Base-by-base conservation (phyloP, 1,140 invertebrate genomes). In the Prorops nasuta region DNA sequence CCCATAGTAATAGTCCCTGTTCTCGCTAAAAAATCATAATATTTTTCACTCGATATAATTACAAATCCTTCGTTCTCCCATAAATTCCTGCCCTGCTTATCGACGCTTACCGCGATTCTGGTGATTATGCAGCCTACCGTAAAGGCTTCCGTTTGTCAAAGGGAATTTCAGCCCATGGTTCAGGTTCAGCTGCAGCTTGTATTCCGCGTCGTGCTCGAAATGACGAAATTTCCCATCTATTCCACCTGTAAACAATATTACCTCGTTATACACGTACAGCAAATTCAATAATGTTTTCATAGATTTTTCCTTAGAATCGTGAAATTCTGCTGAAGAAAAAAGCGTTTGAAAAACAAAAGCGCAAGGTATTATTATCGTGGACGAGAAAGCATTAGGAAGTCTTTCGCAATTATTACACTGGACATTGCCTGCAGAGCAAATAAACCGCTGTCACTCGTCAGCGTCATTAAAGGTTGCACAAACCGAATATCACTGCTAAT, bases 71-170 rank as follows among this genome's bases (percentile, higher is more conserved):
- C 6, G 17, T 36, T 36, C 17, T 3, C 10, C 8, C 22, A 1
- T 16, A 28, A 28, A 6, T 28, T 28, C 24, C 24, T 28, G n/a
- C n/a, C n/a, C n/a, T n/a, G n/a, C n/a, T 28, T 28, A 4, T 4
- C 24, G 24, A 28, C 10, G 19, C 59, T 55, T 52, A 66, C 71
- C 66, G 66, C 71, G 66, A 51, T 64, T 72, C 40, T 71, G 72
- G 40, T 73, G 71, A 60, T 64, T 74, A 50, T 71, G 72, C 54
- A 74, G 56, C 37, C 71, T 47, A n/a, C 71, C 72, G 56, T 81
- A 81, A 22, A 80, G 70, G 31, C 82, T 84, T 31, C 82, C 83
- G 65, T 84, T 84, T 10, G 83, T 84, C 36, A 85, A 74, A 7
- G 83, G 83, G 59, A 85, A 85, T 51, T 82, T 80, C 14, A 78